Conservation (phyloP, 2,113 vertebrate species). For the Hiodon tergisus region DNA sequence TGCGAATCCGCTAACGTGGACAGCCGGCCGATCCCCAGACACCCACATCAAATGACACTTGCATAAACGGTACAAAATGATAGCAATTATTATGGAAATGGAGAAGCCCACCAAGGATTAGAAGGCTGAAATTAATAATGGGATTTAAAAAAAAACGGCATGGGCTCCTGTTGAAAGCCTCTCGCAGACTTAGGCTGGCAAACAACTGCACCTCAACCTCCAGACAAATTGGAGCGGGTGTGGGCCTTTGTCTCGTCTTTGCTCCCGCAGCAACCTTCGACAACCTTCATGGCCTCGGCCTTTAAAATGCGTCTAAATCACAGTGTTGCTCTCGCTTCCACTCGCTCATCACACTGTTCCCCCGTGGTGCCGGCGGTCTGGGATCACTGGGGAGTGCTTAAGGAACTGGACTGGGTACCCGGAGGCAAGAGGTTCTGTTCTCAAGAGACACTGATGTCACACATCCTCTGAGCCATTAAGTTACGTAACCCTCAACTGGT, state of each 20-base stretch:
- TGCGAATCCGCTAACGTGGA: neutral
- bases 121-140: conserved; percentile 4
- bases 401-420: too few species aligned
- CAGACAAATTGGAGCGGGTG: neutral
- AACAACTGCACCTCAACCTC: neutral
- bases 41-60: conserved; percentile 7
- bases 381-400: too few species aligned
- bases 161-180: neutral
- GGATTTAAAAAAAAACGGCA: neutral
- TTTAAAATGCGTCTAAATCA: neutral
- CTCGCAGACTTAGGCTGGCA: neutral
- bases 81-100: conserved; percentile 18
- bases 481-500: too few species aligned
- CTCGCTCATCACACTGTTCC: too few species aligned
- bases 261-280: neutral
- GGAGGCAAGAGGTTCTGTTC: too few species aligned
- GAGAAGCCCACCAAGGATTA: conserved; percentile 2
- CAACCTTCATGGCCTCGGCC: neutral
- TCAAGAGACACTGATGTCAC: too few species aligned
- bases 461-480: too few species aligned
- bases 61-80: conserved; percentile 16
- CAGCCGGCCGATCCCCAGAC: neutral
- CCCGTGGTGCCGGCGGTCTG: too few species aligned
- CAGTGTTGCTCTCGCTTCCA: too few species aligned
- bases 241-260: neutral